Base-by-base conservation (phyloP, 2,113 vertebrate species). In the Aramus guarauna region DNA sequence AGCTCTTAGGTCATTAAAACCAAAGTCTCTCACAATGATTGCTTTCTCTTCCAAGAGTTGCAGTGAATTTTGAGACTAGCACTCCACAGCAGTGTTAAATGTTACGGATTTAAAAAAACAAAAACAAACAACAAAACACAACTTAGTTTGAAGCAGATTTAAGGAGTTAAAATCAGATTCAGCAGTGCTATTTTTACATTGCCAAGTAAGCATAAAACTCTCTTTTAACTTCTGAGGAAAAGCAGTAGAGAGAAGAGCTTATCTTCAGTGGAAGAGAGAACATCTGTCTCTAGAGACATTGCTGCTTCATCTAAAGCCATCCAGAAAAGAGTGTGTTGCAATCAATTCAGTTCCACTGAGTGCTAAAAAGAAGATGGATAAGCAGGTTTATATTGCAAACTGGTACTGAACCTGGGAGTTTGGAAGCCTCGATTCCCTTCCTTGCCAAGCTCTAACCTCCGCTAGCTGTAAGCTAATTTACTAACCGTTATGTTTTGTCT, bases 181-280 rank as follows among this genome's bases (percentile, higher is more conserved):
- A 94, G 84, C 72, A 64, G 52, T 58, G 75, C 71, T 95, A 93
- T 92, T 97, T 94, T 81, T 85, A 94, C 21, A 78, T 47, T 92
- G 85, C 56, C 75, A 93, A 92, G 78, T 74, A 82, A 91, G 84
- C 88, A 85, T 45, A 85, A 94, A 96, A 87, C 15, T 69, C n/a
- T 72, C 37, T 12, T 88, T 52, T n/a, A 89, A 56, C 68, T 93
- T 84, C 89, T 43, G 53, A 87, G 68, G 30, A 59, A 84, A 94
- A 55, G 30, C 48, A 58, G 53, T 11, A 62, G 62, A 92, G 26
- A 68, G 52, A 66, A 78, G 68, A 72, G n/a, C 30, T 56, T 82
- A 16, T 48, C 66, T 90, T 82, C 74, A 85, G 1, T 10, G 30
- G 50, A 75, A 47, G 30, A 81, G 45, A 67, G 50, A 91, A 82